Conservation (phyloP, 64 coral and sea anemone species). For the Hydrozoanthus tunicans region DNA sequence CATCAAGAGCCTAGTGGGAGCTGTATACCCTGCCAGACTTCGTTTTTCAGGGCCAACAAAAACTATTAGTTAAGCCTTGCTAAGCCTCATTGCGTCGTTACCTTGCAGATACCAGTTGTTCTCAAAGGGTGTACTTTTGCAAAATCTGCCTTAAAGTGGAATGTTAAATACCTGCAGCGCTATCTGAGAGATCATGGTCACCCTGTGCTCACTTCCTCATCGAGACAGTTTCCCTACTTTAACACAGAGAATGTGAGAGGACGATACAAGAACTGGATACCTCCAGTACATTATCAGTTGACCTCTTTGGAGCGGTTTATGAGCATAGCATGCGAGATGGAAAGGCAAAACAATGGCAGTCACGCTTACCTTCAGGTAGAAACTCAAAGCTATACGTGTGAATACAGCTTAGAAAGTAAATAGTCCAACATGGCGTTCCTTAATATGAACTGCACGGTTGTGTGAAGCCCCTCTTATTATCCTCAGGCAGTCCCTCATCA, state of each 20-base stretch:
- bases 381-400: background rate
- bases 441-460: no score
- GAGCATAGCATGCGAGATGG: constrained; percentile 15
- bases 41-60: background rate
- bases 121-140: constrained; percentile 50
- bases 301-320: constrained; percentile 3
- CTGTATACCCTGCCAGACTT: background rate
- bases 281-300: background rate
- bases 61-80: background rate
- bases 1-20: background rate
- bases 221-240: constrained; percentile 18
- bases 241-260: background rate
- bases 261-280: background rate
- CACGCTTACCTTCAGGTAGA: constrained; percentile 44
- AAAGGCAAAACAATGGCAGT: constrained; percentile 5
- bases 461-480: no score
- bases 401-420: no score
- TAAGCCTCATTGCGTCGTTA: background rate
- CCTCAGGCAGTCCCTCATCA: no score
- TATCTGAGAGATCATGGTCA: constrained; percentile 17
- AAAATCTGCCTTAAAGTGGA: constrained; percentile 33
- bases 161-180: background rate
- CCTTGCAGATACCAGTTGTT: constrained; percentile 20
- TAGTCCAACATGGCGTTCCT: no score
- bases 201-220: constrained; percentile 15